Conservation (phyloP, 2,797 vertebrate species). For the Acanthopagrus latus region DNA sequence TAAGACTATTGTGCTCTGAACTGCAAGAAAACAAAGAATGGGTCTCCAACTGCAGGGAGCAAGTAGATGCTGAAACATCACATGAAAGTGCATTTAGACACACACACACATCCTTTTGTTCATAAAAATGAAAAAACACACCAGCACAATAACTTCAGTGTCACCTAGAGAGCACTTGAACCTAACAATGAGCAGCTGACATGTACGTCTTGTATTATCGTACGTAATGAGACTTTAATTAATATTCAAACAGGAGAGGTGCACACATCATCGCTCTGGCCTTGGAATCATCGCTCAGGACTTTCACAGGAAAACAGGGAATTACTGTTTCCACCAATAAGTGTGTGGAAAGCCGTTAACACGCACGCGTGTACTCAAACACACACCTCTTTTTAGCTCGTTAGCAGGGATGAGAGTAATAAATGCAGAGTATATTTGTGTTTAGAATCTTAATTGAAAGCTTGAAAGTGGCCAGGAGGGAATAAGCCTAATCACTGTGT, state of each 20-base stretch:
- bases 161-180: conserved; percentile 62
- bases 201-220: conserved; percentile 50
- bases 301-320: conserved; percentile 66
- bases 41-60: neutral
- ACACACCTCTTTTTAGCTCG: conserved; percentile 73
- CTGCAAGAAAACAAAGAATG: neutral
- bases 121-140: conserved; percentile 32
- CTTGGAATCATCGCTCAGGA: conserved; percentile 63
- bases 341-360: conserved; percentile 31
- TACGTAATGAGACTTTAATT: conserved; percentile 73
- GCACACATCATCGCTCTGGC: conserved; percentile 66
- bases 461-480: conserved; percentile 92
- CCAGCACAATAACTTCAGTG: conserved; percentile 10
- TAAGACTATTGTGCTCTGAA: neutral
- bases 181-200: conserved; percentile 59
- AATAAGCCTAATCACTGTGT: conserved; percentile 92
- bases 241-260: conserved; percentile 68
- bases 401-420: conserved; percentile 80
- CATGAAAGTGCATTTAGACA: neutral
- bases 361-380: conserved; percentile 16
- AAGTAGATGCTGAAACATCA: neutral
- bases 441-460: conserved; percentile 97
- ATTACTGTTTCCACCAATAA: conserved; percentile 62
- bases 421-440: conserved; percentile 91
- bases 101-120: conserved; percentile 6